Evolutionary conservation across 2,113 vertebrate genomes (phyloP).

Genomic region (Pelobates fuscus): DNA sequence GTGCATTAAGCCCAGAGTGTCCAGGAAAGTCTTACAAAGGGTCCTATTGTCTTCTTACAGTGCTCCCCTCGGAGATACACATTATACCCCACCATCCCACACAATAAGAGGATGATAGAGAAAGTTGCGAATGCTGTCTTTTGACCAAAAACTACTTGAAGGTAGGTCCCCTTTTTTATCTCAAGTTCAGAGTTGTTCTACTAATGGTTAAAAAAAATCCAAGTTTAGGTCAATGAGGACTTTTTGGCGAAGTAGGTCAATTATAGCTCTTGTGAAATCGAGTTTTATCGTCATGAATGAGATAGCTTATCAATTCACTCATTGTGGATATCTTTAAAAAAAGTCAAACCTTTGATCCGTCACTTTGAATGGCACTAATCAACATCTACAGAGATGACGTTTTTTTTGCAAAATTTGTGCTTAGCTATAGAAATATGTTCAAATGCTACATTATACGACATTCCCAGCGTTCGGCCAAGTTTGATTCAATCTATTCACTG

Average conservation of each 20-base stretch:
- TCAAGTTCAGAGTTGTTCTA: background rate
- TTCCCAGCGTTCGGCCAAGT: no score
- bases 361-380: no score
- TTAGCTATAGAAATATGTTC: no score
- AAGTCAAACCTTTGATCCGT: no score
- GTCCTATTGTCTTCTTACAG: background rate
- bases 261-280: background rate
- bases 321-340: no score
- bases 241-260: background rate
- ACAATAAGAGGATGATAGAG: no score
- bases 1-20: background rate
- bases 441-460: no score
- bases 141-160: background rate
- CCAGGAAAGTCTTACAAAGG: background rate
- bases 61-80: background rate
- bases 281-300: no score
- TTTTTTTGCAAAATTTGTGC: no score
- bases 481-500: no score
- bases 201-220: background rate
- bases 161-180: background rate
- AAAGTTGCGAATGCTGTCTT: background rate
- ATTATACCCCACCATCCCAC: background rate
- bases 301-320: no score
- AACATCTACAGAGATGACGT: no score
- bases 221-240: background rate